These are phyloP conservation scores for Euspilapteryx auroguttella DNA, from an alignment of 2,888 invertebrate species.

Conservation along the genomic window DNA sequence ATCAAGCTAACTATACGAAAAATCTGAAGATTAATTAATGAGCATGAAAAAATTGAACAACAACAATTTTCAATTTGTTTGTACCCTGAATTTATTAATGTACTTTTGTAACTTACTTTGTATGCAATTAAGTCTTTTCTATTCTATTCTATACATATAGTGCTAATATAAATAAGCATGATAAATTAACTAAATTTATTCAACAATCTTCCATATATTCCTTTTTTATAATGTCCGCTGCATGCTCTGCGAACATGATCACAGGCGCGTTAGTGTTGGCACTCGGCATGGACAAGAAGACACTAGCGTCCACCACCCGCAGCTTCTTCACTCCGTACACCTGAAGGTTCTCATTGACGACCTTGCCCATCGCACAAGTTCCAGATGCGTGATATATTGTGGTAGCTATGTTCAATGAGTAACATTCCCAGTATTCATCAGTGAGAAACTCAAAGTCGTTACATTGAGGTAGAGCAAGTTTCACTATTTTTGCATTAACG, in stretches of 20 bases:
- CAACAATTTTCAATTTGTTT: too few species aligned
- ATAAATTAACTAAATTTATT: too few species aligned
- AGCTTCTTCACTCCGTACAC: constrained; percentile 58
- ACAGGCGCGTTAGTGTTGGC: constrained; percentile 64
- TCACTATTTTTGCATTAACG: constrained; percentile 11
- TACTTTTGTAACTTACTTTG: too few species aligned
- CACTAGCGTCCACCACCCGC: constrained; percentile 64
- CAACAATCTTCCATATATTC: too few species aligned
- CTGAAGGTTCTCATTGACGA: constrained; percentile 21
- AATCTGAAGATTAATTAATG: too few species aligned
- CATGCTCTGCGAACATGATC: constrained; percentile 66
- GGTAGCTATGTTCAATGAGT: constrained; percentile 16
- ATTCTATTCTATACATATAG: too few species aligned
- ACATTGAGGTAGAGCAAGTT: constrained; percentile 17
- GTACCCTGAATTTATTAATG: too few species aligned
- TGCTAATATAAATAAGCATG: too few species aligned
- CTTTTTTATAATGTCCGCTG: constrained; percentile 58
- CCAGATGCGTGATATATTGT: constrained; percentile 23
- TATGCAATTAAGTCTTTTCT: too few species aligned
- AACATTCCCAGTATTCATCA: constrained; percentile 28
- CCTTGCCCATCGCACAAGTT: constrained; percentile 28
- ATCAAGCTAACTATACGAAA: too few species aligned
- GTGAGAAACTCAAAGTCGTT: constrained; percentile 13
- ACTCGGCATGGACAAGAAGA: constrained; percentile 63
- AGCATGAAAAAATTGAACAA: too few species aligned